Evolutionary conservation across 1,140 invertebrate genomes (phyloP), one percentile per base, ranked within the genome.

Genomic region (Medauroidea extradentata): DNA sequence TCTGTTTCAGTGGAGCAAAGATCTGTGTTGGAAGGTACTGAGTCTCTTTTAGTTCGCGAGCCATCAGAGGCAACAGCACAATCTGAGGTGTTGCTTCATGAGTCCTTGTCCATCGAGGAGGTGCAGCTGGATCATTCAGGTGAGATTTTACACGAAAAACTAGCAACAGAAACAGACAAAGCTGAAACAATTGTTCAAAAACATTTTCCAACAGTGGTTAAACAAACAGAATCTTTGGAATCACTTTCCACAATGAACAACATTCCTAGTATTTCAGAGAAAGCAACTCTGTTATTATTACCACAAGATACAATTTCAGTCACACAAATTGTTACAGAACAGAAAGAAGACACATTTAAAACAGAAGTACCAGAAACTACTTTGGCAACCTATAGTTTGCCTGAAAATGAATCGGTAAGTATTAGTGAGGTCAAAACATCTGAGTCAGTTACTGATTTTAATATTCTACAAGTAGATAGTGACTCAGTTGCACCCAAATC

Each of bases 1-100:
- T 49, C 63, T 16, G 64, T 57, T 50, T 57, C 56, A n/a, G 39
- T 55, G 29, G 29, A 60, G 14, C 56, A 63, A 61, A 65, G 67
- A 57, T 61, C 66, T 21, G 61, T 55, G 19, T 43, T 56, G 42
- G 48, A 64, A 49, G 43, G 25, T 38, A 13, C 50, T 41, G 58
- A 61, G 5, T 46, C 61, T 42, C 62, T 62, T 49, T 42, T 60
- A 44, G 14, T 64, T 23, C 27, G 19, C n/a, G 18, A 38, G 39
- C 19, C 51, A 57, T 14, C 57, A 14, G 11, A 55, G 19, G 65
- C 70, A 44, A 62, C 63, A 59, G 62, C 72, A 21, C 42, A 61
- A 42, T 65, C 23, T 49, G 64, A 42, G 51, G 62, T 63, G 16
- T 44, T 19, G 5, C 25, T 48, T n/a, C 50, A 60, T 27, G 21